Conservation (phyloP, 2,888 invertebrate species). For the Hirtodrosophila histrioides region DNA sequence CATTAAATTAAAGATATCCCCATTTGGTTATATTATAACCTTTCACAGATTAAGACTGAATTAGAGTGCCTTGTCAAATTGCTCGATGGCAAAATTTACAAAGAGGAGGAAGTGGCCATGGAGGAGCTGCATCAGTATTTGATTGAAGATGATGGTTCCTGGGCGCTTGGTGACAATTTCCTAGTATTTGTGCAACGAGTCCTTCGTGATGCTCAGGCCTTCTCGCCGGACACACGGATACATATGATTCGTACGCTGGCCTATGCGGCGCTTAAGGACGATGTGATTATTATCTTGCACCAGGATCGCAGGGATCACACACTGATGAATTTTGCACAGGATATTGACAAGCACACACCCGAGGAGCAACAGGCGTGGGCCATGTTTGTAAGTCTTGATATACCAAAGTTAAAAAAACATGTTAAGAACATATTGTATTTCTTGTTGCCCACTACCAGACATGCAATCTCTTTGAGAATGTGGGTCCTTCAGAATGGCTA, state of each 20-base stretch:
- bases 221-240: slow-evolving; percentile 87
- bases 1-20: not conserved
- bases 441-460: slow-evolving; percentile 85
- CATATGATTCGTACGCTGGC: slow-evolving; percentile 89
- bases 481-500: slow-evolving; percentile 95
- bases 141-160: slow-evolving; percentile 94
- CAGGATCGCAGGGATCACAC: slow-evolving; percentile 95
- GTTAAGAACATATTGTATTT: not conserved
- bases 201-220: slow-evolving; percentile 86
- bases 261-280: slow-evolving; percentile 92
- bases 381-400: slow-evolving; percentile 88
- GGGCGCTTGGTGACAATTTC: slow-evolving; percentile 96
- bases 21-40: not conserved
- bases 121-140: slow-evolving; percentile 95
- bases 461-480: slow-evolving; percentile 95
- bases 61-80: slow-evolving; percentile 89
- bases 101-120: slow-evolving; percentile 90
- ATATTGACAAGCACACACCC: slow-evolving; percentile 89
- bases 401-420: not conserved
- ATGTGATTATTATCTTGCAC: slow-evolving; percentile 94
- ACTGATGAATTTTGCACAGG: slow-evolving; percentile 93
- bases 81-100: slow-evolving; percentile 89
- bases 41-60: slow-evolving; percentile 88
- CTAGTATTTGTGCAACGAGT: slow-evolving; percentile 90
- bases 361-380: slow-evolving; percentile 92